Conservation (phyloP, 53 echinoderm and acorn worm genomes). For the Hippasteria phrygiana region DNA sequence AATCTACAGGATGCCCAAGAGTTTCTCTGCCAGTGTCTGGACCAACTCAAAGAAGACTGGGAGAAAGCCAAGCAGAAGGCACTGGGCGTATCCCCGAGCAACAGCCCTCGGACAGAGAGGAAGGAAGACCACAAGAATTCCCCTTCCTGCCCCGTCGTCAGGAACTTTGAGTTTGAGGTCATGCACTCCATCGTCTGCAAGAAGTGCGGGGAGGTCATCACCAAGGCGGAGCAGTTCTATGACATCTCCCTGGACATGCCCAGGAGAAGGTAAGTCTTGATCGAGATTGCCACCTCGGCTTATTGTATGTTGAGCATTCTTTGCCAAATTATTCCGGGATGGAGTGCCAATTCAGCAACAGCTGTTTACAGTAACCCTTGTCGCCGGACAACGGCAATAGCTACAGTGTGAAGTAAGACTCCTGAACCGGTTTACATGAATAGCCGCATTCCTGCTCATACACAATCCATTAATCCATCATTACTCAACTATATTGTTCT, state of each 20-base stretch:
- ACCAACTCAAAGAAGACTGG: slow-evolving; percentile 97
- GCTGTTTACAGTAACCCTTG: too few relatives aligned
- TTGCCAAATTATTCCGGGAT: too few relatives aligned
- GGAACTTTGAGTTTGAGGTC: slow-evolving; percentile 93
- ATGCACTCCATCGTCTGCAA: slow-evolving; percentile 89
- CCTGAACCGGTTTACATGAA: too few relatives aligned
- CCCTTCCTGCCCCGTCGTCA: slow-evolving; percentile 61
- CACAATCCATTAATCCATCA: too few relatives aligned
- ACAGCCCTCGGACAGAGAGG: neutral
- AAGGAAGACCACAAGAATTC: neutral
- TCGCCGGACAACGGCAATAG: too few relatives aligned
- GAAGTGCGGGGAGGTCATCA: slow-evolving; percentile 83
- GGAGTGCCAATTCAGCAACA: too few relatives aligned
- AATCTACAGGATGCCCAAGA: slow-evolving; percentile 95
- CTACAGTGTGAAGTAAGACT: too few relatives aligned
- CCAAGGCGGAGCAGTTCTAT: slow-evolving; percentile 88
- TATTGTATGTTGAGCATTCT: neutral
- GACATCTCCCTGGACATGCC: slow-evolving; percentile 95
- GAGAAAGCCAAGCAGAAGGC: slow-evolving; percentile 74
- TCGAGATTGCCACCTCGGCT: neutral
- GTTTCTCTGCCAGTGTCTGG: slow-evolving; percentile 94
- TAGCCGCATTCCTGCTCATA: too few relatives aligned
- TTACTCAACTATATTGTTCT: too few relatives aligned
- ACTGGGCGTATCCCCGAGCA: slow-evolving; percentile 26
- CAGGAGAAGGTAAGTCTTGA: slow-evolving; percentile 72